Base-by-base conservation (phyloP, 2,797 vertebrate species). In the Silurus lanzhouensis region DNA sequence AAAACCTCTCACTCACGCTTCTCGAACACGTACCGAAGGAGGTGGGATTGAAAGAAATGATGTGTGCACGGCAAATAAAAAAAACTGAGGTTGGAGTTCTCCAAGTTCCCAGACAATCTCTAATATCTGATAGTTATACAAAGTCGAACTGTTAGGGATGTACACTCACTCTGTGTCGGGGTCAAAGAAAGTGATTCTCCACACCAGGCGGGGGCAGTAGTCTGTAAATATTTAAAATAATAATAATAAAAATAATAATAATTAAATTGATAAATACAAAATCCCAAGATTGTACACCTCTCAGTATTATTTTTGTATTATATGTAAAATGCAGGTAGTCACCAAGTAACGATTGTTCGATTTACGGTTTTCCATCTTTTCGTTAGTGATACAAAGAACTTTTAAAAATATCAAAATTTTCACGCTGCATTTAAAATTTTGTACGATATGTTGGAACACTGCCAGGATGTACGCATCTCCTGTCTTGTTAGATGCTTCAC, bases 141-240 rank as follows among this genome's bases (percentile, higher is more conserved):
- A 81, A 27, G 79, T 17, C 2, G 55, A 55, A 52, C 22, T 80
- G 44, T 66, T 10, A 9, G 46, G 17, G 25, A 55, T 10, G 6
- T 31, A 67, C 1, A 20, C n/a, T 31, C 46, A 52, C 19, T 66
- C 78, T 25, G 7, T 3, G 1, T 60, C 15, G 52, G n/a, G 52
- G 15, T 27, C 13, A 20, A 67, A 52, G n/a, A 22, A 66, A 48
- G 48, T 10, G n/a, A 52, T 38, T 81, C 61, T 81, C 13, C 77
- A 66, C 52, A 67, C 79, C 46, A 66, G 61, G 38, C 52, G 63
- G 63, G 66, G 46, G 61, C 79, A 81, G 46, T 77, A 64, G 27
- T 44, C 31, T 63, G 12, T 44, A 78, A 38, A 38, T 52, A 7
- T 10, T 7, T 52, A 52, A 52, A 52, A 52, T 52, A 52, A 52